Conservation (phyloP, 2,113 vertebrate genomes). For the Tyrannus savana region DNA sequence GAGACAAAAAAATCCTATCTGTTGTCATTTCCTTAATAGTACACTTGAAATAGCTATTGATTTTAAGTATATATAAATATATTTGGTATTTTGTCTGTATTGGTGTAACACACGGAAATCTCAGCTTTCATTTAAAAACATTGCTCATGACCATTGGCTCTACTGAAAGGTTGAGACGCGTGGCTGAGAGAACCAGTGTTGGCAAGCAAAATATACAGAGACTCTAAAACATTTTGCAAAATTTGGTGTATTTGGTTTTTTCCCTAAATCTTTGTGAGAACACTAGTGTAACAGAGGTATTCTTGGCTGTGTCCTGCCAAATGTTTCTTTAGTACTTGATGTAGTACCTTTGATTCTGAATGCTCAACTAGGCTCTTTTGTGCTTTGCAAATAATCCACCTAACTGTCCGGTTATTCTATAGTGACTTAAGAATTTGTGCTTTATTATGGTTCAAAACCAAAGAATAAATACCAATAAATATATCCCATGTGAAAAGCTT, state of each 20-base stretch:
- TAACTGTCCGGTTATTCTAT: background rate
- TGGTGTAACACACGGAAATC: background rate
- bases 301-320: background rate
- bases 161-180: background rate
- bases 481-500: background rate
- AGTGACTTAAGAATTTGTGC: background rate
- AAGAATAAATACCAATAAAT: background rate
- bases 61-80: background rate
- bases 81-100: background rate
- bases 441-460: background rate
- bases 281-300: background rate
- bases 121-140: background rate
- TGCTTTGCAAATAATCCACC: background rate
- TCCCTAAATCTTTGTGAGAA: background rate
- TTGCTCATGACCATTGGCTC: accelerated
- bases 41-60: background rate
- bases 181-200: background rate
- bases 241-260: background rate
- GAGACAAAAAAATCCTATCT: background rate
- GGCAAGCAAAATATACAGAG: background rate
- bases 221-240: background rate
- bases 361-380: background rate
- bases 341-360: background rate
- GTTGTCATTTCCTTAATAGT: background rate
- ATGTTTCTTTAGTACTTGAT: background rate